A percentile compares a stretch with the other conserved stretches of the same genome.
phyloP scores from a whole-genome alignment of 2,797 vertebrate species.

The Cirrhinus molitorella region DNA sequence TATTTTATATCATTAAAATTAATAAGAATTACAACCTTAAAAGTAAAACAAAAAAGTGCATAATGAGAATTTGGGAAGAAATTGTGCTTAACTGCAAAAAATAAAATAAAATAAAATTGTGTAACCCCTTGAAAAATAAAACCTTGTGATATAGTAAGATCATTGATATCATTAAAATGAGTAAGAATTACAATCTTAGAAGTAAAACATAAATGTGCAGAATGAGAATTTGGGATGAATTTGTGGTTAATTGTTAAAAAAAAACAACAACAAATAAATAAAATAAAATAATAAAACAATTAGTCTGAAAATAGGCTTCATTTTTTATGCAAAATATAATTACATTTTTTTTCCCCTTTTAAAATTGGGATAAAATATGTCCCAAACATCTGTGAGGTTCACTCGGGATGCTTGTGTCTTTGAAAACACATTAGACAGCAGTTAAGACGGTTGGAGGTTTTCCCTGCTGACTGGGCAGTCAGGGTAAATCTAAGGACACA shows the following conservation, averaged over 20 bases:
- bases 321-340: background rate
- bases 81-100: background rate
- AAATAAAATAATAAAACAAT: background rate
- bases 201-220: background rate
- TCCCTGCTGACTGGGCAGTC: slow-evolving; percentile 32
- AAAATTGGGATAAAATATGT: background rate
- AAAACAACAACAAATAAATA: background rate
- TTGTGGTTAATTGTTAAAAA: too few relatives aligned
- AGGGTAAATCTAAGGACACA: slow-evolving; percentile 16
- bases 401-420: background rate
- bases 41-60: background rate
- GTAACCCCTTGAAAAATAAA: too few relatives aligned
- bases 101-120: background rate
- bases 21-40: background rate
- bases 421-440: background rate
- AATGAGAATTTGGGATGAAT: background rate
- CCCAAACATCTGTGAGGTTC: background rate
- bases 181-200: background rate
- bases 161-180: background rate
- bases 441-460: background rate
- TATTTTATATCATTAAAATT: background rate
- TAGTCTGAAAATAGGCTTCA: background rate
- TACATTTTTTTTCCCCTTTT: background rate
- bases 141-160: too few relatives aligned
- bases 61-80: background rate